Base-by-base conservation (phyloP, 2,113 vertebrate genomes). In the Sceloporus undulatus region DNA sequence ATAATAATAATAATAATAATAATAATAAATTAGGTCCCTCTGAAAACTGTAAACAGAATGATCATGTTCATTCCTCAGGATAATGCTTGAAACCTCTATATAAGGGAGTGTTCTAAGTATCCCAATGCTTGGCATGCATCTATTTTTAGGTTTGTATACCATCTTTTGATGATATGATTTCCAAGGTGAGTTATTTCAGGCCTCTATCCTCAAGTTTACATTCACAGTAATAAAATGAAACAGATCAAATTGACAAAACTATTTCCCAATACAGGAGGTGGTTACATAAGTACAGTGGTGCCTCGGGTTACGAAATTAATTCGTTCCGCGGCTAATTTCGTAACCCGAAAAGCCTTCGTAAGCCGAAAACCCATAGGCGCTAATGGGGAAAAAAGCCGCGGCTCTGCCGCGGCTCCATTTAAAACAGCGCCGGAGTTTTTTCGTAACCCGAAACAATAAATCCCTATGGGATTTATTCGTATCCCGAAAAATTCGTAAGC, bases 271-370 rank as follows among this genome's bases (percentile, higher is more conserved):
- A 38, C 34, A 48, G 38, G 27, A 74, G 42, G 1, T 18, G 59
- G 18, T 84, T 77, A 56, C 80, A 9, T 86, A 56, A 80, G 48
- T 52, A n/a, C n/a, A n/a, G n/a, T n/a, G n/a, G n/a, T n/a, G n/a
- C n/a, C n/a, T n/a, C n/a, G n/a, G n/a, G n/a, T n/a, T n/a, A n/a
- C n/a, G n/a, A n/a, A n/a, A n/a, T n/a, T n/a, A n/a, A n/a, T n/a
- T n/a, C n/a, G n/a, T n/a, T n/a, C n/a, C n/a, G n/a, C n/a, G n/a
- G n/a, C n/a, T n/a, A n/a, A n/a, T n/a, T n/a, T n/a, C n/a, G n/a
- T n/a, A n/a, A n/a, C n/a, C n/a, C n/a, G n/a, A n/a, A n/a, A n/a
- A n/a, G n/a, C n/a, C n/a, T n/a, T n/a, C n/a, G n/a, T n/a, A n/a
- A n/a, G n/a, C n/a, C n/a, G n/a, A n/a, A n/a, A n/a, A n/a, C n/a